A percentile compares a stretch with the other conserved stretches of the same genome.
phyloP scores from a whole-genome alignment of 2,797 vertebrate genomes.

The Gila robusta region DNA sequence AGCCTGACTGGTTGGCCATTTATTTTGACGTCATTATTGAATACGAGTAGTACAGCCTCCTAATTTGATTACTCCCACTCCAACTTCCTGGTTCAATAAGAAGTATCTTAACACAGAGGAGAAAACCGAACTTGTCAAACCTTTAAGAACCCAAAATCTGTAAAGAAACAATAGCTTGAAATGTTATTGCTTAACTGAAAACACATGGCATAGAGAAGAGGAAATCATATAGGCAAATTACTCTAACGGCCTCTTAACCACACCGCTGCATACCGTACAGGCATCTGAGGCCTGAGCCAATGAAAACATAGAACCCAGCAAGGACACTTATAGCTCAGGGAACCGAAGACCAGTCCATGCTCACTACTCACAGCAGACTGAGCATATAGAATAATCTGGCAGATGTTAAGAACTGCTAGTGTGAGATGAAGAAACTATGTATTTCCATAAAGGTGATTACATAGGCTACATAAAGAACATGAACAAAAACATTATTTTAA shows the following conservation, averaged over 20 bases:
- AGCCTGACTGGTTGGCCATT: background rate
- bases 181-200: background rate
- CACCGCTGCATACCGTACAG: conserved; percentile 8
- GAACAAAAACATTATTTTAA: background rate
- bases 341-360: conserved; percentile 26
- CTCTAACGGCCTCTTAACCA: conserved; percentile 23
- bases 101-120: background rate
- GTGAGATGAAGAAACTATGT: background rate
- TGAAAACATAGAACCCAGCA: conserved; percentile 19
- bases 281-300: conserved; percentile 25
- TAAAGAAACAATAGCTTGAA: background rate
- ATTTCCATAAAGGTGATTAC: background rate
- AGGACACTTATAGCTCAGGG: conserved; percentile 36
- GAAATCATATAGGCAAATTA: conserved; percentile 37
- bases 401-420: background rate
- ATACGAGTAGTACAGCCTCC: background rate
- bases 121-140: background rate
- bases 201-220: conserved; percentile 1
- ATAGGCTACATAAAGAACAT: background rate
- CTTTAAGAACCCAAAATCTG: background rate
- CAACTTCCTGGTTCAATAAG: conserved; percentile 1
- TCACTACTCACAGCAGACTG: conserved; percentile 18
- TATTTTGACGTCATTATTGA: background rate
- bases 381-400: conserved; percentile 33
- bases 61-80: background rate